phyloP scores from a whole-genome alignment of 2,113 vertebrate species.

The Otocyon megalotis region DNA sequence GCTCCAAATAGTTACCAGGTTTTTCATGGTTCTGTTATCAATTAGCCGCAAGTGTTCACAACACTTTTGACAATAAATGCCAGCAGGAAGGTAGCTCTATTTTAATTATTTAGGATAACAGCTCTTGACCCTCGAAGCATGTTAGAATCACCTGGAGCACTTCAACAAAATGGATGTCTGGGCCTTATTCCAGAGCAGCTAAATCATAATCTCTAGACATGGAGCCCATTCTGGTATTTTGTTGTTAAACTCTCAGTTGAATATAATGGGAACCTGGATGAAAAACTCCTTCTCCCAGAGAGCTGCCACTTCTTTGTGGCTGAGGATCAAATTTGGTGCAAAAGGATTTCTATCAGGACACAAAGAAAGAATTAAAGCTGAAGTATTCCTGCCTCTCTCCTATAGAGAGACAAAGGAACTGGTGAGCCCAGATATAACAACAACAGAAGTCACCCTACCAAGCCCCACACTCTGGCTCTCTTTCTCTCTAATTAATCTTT shows the following conservation, averaged over 20 bases:
- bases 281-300: neutral
- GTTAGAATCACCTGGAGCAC: neutral
- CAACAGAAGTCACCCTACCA: neutral
- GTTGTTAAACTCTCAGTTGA: neutral
- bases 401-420: neutral
- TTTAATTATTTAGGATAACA: slow-evolving; percentile 31
- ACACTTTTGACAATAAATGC: neutral
- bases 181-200: neutral
- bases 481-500: slow-evolving; percentile 8
- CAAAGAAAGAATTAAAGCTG: neutral
- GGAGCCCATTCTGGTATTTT: neutral
- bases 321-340: neutral
- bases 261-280: neutral
- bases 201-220: neutral
- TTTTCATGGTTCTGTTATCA: slow-evolving; percentile 10
- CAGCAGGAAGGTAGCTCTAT: neutral
- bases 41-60: neutral
- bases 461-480: neutral
- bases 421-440: neutral
- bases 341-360: neutral
- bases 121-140: neutral
- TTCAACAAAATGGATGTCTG: neutral
- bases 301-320: neutral
- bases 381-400: neutral
- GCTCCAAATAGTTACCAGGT: neutral